Evolutionary conservation across 2,113 vertebrate species (phyloP).

Genomic region (Chinchilla lanigera): DNA sequence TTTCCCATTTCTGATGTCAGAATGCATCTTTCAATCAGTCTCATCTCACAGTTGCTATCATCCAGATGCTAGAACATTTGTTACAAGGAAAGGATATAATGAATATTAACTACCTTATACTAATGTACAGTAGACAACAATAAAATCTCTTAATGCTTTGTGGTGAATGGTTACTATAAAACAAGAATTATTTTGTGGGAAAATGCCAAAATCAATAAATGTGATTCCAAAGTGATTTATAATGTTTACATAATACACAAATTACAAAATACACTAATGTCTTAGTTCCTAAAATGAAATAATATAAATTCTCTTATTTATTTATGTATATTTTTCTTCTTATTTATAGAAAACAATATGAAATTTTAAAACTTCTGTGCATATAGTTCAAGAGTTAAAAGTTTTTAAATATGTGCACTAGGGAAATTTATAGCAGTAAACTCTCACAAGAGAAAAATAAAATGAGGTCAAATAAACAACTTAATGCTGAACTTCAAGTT

Average conservation of each 20-base stretch:
- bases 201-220: constrained; percentile 6
- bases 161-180: not conserved
- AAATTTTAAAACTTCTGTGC: not conserved
- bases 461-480: too few relatives aligned
- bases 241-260: not conserved
- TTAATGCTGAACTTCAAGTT: too few relatives aligned
- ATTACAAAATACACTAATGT: not conserved
- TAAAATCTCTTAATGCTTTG: not conserved
- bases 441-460: too few relatives aligned
- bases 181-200: not conserved
- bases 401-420: not conserved
- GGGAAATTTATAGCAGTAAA: too few relatives aligned
- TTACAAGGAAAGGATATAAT: not conserved
- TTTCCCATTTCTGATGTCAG: not conserved
- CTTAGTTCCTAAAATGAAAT: not conserved
- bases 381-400: not conserved
- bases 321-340: not conserved
- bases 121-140: not conserved
- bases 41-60: constrained; percentile 3
- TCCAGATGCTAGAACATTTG: not conserved
- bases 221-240: not conserved
- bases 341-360: not conserved
- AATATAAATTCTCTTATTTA: not conserved
- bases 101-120: not conserved
- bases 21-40: not conserved